A percentile compares a stretch with the other conserved stretches of the same genome.
Conservation (phyloP, 2,113 vertebrate genomes). For the Eubucco bourcierii region DNA sequence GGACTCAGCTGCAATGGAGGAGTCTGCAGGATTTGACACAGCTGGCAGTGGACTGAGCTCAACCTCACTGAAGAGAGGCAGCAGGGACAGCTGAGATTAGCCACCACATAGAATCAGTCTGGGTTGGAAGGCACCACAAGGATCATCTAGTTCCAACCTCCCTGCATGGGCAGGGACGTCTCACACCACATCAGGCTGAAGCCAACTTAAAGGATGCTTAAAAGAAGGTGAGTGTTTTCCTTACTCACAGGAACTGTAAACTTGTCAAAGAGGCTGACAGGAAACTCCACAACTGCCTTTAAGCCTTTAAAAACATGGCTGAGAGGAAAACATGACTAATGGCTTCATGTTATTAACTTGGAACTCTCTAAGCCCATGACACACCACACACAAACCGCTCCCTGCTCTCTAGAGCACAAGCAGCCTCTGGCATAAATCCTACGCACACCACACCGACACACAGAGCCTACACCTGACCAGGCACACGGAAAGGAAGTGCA, state of each 20-base stretch:
- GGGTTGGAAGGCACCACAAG: no score
- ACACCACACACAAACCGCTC: fast-evolving
- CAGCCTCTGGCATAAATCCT: background rate
- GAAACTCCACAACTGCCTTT: background rate
- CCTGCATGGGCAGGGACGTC: no score
- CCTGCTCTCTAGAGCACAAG: background rate
- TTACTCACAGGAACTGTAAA: background rate
- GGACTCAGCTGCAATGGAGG: background rate
- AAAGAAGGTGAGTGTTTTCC: background rate
- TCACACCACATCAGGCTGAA: background rate
- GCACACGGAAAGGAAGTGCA: background rate
- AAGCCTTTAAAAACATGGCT: background rate
- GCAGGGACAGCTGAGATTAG: background rate
- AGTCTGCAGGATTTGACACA: fast-evolving
- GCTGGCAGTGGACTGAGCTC: background rate
- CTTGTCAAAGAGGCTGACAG: background rate
- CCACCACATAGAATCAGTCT: no score
- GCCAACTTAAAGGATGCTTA: background rate
- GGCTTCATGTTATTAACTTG: background rate
- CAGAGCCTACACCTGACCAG: background rate
- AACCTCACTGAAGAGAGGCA: background rate
- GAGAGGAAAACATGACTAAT: background rate
- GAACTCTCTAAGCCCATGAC: background rate
- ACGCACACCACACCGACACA: fast-evolving
- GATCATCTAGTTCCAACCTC: no score